Evolutionary conservation across 2,113 vertebrate genomes (phyloP), one percentile per base, ranked within the genome.

Genomic region (Ahaetulla prasina): DNA sequence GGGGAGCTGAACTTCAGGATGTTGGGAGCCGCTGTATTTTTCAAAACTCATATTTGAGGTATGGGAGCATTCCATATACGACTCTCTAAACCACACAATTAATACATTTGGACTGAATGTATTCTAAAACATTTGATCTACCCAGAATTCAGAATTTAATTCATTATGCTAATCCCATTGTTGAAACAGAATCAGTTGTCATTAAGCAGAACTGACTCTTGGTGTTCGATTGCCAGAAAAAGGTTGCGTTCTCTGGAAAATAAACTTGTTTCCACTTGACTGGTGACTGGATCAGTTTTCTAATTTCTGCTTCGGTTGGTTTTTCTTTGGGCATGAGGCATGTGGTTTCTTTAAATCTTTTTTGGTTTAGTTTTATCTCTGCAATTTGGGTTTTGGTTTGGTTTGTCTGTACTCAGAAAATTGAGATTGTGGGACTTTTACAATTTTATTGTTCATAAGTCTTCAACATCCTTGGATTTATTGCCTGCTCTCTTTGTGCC

Each of bases 251-350:
- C 95, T 96, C 94, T 93, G 95, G 94, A 92, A 94, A 95, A 95
- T 94, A 86, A 96, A 95, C 55, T 92, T 95, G 86, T 94, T 95
- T 25, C 93, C 94, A n/a, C 93, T 96, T 94, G 95, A 95, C 96
- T 95, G 92, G 43, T 0, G 0, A 91, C 93, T 92, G 93, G 93
- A 93, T 95, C 92, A 96, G 94, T 63, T 93, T 93, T 94, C 95
- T 96, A 96, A 94, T 94, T 96, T 96, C 94, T 94, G 91, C 94
- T 95, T 94, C 60, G 89, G 94, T 97, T 97, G 97, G 97, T 94
- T 96, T 95, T 89, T 93, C 93, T 87, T 91, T 97, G 95, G 96
- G 97, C 96, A 96, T 97, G 96, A 97, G 96, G 95, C 35, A 93
- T 95, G 68, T 80, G 68, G 35, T 80, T 74, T 74, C 35, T 80